A percentile compares a stretch with the other conserved stretches of the same genome.
phyloP scores from a whole-genome alignment of 1,140 invertebrate species.

The Tetragonula clypearis region DNA sequence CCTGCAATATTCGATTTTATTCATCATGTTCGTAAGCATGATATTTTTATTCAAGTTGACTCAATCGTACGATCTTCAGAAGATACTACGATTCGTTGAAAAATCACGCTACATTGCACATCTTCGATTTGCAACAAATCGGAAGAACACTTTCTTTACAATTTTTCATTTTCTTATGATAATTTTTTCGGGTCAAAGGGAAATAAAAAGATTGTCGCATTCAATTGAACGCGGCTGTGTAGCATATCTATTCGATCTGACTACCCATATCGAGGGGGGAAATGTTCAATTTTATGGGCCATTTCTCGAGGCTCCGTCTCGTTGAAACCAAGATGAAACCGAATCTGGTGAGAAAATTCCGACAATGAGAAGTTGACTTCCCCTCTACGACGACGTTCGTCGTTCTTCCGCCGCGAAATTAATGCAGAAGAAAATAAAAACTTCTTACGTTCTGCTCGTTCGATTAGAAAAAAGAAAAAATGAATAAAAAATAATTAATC shows the following conservation, averaged over 20 bases:
- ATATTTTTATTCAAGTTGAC: not conserved
- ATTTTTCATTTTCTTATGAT: not conserved
- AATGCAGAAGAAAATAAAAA: not conserved
- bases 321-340: not conserved
- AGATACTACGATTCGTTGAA: not conserved
- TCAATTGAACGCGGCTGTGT: constrained; percentile 36
- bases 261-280: constrained; percentile 43
- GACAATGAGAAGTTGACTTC: constrained; percentile 11
- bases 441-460: not conserved
- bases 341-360: constrained; percentile 45
- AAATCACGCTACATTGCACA: not conserved
- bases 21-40: no score
- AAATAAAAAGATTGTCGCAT: not conserved
- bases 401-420: constrained; percentile 13
- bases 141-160: not conserved
- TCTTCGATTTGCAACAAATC: not conserved
- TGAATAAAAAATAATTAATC: constrained; percentile 27
- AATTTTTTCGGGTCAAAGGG: not conserved
- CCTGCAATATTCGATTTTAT: no score
- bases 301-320: constrained; percentile 55
- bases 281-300: constrained; percentile 66
- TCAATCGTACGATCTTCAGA: not conserved
- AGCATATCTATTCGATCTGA: constrained; percentile 22
- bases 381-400: not conserved
- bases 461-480: constrained; percentile 24